Evolutionary conservation across 2,797 vertebrate species (phyloP).

Genomic region (Bradypus variegatus): DNA sequence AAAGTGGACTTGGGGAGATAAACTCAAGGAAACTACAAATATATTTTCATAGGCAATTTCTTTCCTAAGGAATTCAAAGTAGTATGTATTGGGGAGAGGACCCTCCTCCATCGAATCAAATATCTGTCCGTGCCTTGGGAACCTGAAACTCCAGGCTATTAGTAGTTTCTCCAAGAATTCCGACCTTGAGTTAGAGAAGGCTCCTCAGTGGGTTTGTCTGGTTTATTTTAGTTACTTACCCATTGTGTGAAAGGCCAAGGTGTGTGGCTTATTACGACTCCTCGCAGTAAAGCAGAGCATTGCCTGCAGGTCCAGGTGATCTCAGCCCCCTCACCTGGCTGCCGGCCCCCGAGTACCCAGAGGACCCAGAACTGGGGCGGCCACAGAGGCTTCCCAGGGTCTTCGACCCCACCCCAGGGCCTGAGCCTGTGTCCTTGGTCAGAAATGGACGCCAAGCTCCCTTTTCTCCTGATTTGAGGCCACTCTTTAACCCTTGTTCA

Average conservation of each 20-base stretch:
- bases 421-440: neutral
- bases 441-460: neutral
- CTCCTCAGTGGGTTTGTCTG: fast-evolving
- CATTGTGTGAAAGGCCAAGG: no score
- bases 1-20: neutral
- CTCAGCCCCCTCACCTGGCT: fast-evolving
- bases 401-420: no score
- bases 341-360: fast-evolving
- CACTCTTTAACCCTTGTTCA: neutral
- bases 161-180: neutral
- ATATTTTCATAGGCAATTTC: neutral
- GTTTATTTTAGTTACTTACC: neutral
- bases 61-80: neutral
- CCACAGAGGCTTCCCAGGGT: no score
- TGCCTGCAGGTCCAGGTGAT: no score
- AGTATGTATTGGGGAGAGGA: neutral
- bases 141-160: no score
- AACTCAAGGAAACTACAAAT: neutral
- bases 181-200: neutral
- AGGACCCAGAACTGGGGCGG: neutral
- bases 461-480: neutral
- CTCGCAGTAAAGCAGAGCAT: no score
- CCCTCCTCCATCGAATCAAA: neutral
- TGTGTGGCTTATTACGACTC: neutral
- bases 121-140: neutral